A percentile compares a stretch with the other conserved stretches of the same genome.
Conservation (phyloP, 2,113 vertebrate species). For the Odocoileus hemionus region DNA sequence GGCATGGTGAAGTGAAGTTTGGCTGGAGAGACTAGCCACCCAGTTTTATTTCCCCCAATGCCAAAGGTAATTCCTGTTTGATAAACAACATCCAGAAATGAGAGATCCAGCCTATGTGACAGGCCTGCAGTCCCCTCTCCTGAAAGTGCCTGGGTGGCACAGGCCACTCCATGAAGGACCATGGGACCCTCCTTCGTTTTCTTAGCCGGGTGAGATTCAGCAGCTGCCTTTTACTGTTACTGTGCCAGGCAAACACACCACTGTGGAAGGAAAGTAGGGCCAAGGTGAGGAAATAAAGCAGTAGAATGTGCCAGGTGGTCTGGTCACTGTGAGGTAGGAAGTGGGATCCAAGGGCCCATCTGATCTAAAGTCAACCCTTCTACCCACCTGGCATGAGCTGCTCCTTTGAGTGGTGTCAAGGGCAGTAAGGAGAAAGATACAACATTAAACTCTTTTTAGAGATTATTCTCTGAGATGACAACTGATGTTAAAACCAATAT, state of each 20-base stretch:
- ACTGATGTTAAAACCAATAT: background rate
- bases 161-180: background rate
- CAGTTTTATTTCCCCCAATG: background rate
- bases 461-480: background rate
- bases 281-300: background rate
- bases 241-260: background rate
- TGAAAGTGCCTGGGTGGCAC: background rate
- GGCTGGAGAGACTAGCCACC: background rate
- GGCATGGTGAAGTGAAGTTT: no score
- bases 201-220: background rate
- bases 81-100: background rate
- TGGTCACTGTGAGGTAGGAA: background rate
- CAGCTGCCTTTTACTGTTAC: background rate
- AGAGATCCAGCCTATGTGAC: background rate
- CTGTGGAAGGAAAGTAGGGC: background rate
- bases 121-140: background rate
- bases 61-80: background rate
- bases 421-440: background rate
- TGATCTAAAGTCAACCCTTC: background rate
- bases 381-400: fast-evolving
- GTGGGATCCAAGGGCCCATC: background rate
- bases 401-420: background rate
- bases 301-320: fast-evolving
- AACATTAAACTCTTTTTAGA: fast-evolving
- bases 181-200: no score